phyloP scores from a whole-genome alignment of 2,888 invertebrate genomes.

The Frankliniella fusca region DNA sequence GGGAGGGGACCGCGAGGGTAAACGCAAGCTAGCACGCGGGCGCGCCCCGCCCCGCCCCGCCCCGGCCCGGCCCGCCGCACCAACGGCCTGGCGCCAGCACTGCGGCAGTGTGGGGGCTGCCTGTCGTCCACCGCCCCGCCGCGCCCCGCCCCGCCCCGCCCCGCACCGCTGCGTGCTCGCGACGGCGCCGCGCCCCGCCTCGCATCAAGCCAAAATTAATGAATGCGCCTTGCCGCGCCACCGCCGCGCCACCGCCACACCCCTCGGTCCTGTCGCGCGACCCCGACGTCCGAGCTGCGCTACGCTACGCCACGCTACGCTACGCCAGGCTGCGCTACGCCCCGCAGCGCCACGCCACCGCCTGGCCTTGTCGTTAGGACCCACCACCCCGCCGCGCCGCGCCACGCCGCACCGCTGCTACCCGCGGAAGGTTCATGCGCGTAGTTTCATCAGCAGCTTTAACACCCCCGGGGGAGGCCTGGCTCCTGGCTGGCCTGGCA shows the following conservation, averaged over 20 bases:
- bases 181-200: background rate
- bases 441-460: conserved; percentile 3
- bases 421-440: background rate
- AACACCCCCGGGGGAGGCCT: background rate
- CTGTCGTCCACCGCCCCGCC: background rate
- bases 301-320: background rate
- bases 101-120: background rate
- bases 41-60: background rate
- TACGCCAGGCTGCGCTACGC: background rate
- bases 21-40: background rate
- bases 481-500: background rate
- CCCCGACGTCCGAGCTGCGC: conserved; percentile 30
- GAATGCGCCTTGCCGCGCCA: conserved; percentile 33
- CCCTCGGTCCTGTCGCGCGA: conserved; percentile 31
- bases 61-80: background rate
- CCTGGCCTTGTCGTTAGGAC: background rate
- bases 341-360: background rate
- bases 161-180: background rate
- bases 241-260: conserved; percentile 39
- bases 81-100: no score
- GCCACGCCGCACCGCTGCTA: background rate
- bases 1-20: background rate
- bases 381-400: background rate
- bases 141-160: no score
- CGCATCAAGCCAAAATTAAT: conserved; percentile 18